These are phyloP conservation scores for Autographa gamma DNA, from an alignment of 2,888 invertebrate genomes.

Conservation along the genomic window DNA sequence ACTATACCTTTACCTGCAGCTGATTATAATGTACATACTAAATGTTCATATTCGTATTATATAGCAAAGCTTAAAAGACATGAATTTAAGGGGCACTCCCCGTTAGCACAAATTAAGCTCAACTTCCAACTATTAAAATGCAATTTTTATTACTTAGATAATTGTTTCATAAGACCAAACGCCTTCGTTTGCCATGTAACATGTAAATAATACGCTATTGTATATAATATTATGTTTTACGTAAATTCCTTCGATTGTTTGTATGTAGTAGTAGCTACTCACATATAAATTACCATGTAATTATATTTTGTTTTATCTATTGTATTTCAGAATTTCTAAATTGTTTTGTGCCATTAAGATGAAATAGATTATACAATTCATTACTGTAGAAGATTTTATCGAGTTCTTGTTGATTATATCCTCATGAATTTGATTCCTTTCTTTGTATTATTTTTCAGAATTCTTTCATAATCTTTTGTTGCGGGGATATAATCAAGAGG, in stretches of 20 bases:
- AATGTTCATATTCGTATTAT: slow-evolving; percentile 42
- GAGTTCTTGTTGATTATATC: slow-evolving; percentile 39
- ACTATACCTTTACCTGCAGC: slow-evolving; percentile 49
- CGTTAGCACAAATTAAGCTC: slow-evolving; percentile 72
- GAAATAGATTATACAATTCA: slow-evolving; percentile 62
- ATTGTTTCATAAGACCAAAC: slow-evolving; percentile 75
- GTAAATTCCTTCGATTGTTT: slow-evolving; percentile 60
- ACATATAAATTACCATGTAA: slow-evolving; percentile 50
- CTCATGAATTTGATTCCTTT: slow-evolving; percentile 11
- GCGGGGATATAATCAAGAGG: slow-evolving; percentile 45
- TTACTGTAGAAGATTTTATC: slow-evolving; percentile 31
- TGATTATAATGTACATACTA: slow-evolving; percentile 50
- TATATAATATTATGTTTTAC: slow-evolving; percentile 65
- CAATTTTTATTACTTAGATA: slow-evolving; percentile 61
- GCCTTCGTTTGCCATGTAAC: slow-evolving; percentile 83
- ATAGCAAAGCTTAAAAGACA: slow-evolving; percentile 71
- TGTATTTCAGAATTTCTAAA: slow-evolving; percentile 68
- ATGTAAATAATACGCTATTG: slow-evolving; percentile 76
- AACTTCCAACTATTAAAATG: slow-evolving; percentile 66
- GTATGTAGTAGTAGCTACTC: slow-evolving; percentile 59
- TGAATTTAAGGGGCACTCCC: slow-evolving; percentile 58
- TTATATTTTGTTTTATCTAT: slow-evolving; percentile 57
- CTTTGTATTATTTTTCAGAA: slow-evolving; percentile 10
- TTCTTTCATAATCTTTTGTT: background rate
- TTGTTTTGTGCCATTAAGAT: slow-evolving; percentile 78